A percentile compares a stretch with the other conserved stretches of the same genome.
Conservation (phyloP, 2,797 vertebrate species). For the Sebastolobus alascanus region DNA sequence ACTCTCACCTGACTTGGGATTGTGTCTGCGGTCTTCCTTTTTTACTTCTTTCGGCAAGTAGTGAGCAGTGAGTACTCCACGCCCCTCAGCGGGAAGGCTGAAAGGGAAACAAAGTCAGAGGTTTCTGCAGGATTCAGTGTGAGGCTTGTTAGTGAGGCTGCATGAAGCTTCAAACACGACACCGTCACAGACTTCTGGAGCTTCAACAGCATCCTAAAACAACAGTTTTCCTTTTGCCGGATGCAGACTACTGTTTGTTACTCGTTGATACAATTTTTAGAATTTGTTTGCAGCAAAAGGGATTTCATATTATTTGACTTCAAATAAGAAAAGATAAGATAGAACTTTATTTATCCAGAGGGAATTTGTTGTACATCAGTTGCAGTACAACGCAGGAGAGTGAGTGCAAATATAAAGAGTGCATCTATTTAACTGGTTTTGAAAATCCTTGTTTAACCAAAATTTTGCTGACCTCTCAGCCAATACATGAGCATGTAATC, state of each 20-base stretch:
- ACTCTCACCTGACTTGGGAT: constrained; percentile 67
- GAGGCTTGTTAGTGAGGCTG: constrained; percentile 10
- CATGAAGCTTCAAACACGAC: constrained; percentile 13
- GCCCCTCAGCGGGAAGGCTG: constrained; percentile 24
- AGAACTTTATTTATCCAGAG: not conserved
- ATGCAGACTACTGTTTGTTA: not conserved
- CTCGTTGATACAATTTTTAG: not conserved
- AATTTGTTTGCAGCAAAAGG: not conserved
- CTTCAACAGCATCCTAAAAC: not conserved
- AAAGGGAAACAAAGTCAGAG: constrained; percentile 39
- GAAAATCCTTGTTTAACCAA: not conserved
- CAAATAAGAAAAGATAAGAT: not conserved
- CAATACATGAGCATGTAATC: not conserved
- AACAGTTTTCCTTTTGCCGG: not conserved
- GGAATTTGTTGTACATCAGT: not conserved
- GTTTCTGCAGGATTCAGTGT: constrained; percentile 25
- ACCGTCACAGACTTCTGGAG: not conserved
- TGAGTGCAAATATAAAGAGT: not conserved
- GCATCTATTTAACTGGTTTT: not conserved
- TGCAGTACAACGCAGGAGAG: not conserved
- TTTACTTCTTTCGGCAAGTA: not conserved
- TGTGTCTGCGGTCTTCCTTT: constrained; percentile 39
- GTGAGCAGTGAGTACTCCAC: constrained; percentile 26
- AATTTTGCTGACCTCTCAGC: not conserved
- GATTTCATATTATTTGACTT: not conserved